A percentile compares a stretch with the other conserved stretches of the same genome.
These are phyloP conservation scores for Zaprionus davidi DNA, from an alignment of 1,140 invertebrate species.

Conservation along the genomic window DNA sequence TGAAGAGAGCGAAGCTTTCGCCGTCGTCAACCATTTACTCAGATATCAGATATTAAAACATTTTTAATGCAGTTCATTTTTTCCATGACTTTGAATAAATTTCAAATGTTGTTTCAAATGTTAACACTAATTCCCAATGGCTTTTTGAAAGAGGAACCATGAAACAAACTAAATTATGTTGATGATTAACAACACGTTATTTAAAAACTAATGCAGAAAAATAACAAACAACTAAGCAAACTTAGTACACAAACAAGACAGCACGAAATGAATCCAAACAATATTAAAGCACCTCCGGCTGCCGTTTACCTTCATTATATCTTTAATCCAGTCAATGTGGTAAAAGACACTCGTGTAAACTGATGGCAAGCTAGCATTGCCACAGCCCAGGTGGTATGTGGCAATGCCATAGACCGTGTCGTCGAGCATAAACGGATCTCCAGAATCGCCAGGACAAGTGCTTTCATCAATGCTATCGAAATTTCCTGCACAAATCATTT, in stretches of 20 bases:
- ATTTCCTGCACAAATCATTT: slow-evolving; percentile 66
- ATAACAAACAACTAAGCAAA: not conserved
- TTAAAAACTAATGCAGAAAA: not conserved
- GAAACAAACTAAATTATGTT: too few relatives aligned
- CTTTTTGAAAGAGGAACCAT: too few relatives aligned
- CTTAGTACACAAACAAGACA: not conserved
- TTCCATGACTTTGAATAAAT: too few relatives aligned
- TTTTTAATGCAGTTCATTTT: not conserved
- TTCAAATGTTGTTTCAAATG: too few relatives aligned
- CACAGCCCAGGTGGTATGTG: slow-evolving; percentile 55
- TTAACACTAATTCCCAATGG: too few relatives aligned
- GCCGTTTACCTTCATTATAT: not conserved
- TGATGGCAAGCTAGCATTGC: slow-evolving; percentile 30
- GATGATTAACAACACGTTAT: too few relatives aligned
- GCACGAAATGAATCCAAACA: not conserved
- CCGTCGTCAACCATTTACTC: slow-evolving; percentile 22
- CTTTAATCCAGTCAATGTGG: slow-evolving; percentile 46
- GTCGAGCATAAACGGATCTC: slow-evolving; percentile 40
- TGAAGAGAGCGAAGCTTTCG: slow-evolving; percentile 11
- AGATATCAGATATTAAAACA: slow-evolving; percentile 13
- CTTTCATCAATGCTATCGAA: slow-evolving; percentile 32
- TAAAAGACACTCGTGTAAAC: slow-evolving; percentile 54
- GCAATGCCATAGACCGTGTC: slow-evolving; percentile 51
- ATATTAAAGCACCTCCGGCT: not conserved
- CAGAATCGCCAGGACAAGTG: slow-evolving; percentile 54